These are phyloP conservation scores for Anastrepha ludens DNA, from an alignment of 1,140 invertebrate species.

Conservation along the genomic window DNA sequence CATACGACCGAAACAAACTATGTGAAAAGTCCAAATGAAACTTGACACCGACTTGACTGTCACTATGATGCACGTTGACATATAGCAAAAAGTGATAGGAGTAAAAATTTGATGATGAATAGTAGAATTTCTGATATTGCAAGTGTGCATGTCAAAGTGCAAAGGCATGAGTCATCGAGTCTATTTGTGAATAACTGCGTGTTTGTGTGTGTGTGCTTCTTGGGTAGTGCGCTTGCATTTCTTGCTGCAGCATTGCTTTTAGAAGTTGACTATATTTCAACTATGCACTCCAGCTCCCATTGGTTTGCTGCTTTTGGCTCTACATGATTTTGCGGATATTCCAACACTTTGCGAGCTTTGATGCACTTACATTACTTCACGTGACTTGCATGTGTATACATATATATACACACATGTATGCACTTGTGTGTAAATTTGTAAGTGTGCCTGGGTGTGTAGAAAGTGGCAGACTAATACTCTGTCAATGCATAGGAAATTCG, in stretches of 20 bases:
- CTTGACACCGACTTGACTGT: slow-evolving; percentile 16
- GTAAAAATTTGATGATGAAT: background rate
- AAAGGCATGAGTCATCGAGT: too few relatives aligned
- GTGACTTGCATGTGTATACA: background rate
- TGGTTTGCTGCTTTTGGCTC: background rate
- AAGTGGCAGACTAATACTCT: too few relatives aligned
- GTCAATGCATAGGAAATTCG: too few relatives aligned
- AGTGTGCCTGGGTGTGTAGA: too few relatives aligned
- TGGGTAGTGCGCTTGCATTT: background rate
- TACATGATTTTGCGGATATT: slow-evolving; percentile 19
- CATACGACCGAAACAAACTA: background rate
- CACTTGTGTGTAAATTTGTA: too few relatives aligned
- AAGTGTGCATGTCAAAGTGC: background rate
- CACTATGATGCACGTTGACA: background rate
- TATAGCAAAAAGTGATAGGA: background rate
- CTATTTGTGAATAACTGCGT: too few relatives aligned
- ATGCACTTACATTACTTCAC: background rate
- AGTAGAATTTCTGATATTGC: background rate
- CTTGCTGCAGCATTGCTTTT: background rate
- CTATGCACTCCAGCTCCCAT: background rate
- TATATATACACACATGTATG: too few relatives aligned
- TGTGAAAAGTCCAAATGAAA: slow-evolving; percentile 31
- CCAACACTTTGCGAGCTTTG: slow-evolving; percentile 2
- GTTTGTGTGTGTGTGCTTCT: background rate
- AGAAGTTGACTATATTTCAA: background rate